Base-by-base conservation (phyloP, 2,113 vertebrate genomes). In the Forbesichthys papilliferus region DNA sequence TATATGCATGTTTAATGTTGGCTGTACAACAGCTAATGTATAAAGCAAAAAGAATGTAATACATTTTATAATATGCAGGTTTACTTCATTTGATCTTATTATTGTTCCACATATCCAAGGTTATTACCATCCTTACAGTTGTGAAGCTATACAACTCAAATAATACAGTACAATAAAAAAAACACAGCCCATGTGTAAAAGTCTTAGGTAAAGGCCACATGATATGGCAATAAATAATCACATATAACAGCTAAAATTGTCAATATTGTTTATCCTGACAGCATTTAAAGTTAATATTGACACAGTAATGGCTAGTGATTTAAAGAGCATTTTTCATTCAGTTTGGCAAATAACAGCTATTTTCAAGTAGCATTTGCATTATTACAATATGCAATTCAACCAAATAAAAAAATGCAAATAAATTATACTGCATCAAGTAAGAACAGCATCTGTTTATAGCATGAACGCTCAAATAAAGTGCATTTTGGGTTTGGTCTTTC, bases 11-110 rank as follows among this genome's bases (percentile, higher is more conserved):
- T 69, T 78, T 76, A 75, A 71, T 66, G 65, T 64, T 72, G 11
- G 84, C 82, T 87, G 71, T 75, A 85, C 77, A 91, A 81, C 76
- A 83, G 68, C 75, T 75, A 84, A 86, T 76, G 77, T 53, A 74
- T 14, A 53, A 83, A 69, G 49, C 62, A 65, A 82, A 68, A 58
- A 48, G 48, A 72, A 68, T 71, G 64, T 61, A 20, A 20, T 36
- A 59, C 1, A 69, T 49, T 68, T 72, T 74, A 72, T 48, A 67
- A 71, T 69, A 72, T 61, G 57, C 20, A 11, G 16, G 14, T n/a
- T 56, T 18, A 9, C 16, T 82, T 73, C 70, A 67, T 71, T 72
- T 61, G 58, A 52, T 72, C 57, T 73, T 52, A 36, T 67, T 27
- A 20, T 65, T 55, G 63, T 46, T 69, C 42, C 49, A 73, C 60